Conservation (phyloP, 35 echinoderm and acorn worm genomes). For the Chiridota heheva region DNA sequence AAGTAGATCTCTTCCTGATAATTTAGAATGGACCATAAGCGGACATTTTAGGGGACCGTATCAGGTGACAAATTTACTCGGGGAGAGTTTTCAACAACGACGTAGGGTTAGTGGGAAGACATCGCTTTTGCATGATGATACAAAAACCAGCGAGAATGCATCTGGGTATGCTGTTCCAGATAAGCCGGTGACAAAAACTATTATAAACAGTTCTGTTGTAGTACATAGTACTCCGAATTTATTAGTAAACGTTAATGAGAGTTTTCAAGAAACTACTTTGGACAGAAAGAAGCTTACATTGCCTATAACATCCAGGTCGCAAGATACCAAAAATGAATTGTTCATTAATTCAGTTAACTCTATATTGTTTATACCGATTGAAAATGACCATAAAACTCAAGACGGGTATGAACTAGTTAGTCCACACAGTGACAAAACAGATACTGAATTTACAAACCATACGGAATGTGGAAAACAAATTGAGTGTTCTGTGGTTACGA, state of each 20-base stretch:
- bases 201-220: background rate
- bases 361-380: too few relatives aligned
- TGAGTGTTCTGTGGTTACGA: too few relatives aligned
- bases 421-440: too few relatives aligned
- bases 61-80: slow-evolving; percentile 34
- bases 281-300: slow-evolving; percentile 34
- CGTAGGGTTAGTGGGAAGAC: background rate
- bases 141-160: background rate
- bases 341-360: too few relatives aligned
- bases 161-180: background rate
- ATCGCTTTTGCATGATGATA: background rate
- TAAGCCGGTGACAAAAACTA: background rate
- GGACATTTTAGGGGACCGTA: slow-evolving; percentile 30
- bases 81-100: background rate
- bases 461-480: too few relatives aligned
- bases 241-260: slow-evolving; percentile 2
- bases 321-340: too few relatives aligned
- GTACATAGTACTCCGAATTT: slow-evolving; percentile 12
- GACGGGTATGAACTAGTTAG: too few relatives aligned
- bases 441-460: too few relatives aligned
- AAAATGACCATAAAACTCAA: too few relatives aligned
- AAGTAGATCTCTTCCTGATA: slow-evolving; percentile 40
- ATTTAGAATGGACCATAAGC: slow-evolving; percentile 36
- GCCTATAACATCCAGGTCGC: too few relatives aligned
- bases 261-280: slow-evolving; percentile 25